These are phyloP conservation scores for Tetrao urogallus DNA, from an alignment of 2,113 vertebrate genomes.

Conservation along the genomic window DNA sequence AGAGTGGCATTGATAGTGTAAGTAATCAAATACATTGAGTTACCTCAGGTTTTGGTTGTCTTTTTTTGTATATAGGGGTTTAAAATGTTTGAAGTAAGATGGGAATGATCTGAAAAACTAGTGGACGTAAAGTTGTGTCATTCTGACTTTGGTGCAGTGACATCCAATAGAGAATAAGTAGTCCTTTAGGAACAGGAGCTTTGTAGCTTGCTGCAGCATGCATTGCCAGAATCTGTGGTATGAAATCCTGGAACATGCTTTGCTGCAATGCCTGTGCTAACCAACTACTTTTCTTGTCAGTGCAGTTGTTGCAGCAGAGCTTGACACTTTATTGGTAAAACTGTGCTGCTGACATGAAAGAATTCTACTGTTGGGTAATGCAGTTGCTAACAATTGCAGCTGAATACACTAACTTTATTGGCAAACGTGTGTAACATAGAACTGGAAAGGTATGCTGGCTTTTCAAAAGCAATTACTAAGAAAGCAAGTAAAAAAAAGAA, in stretches of 20 bases:
- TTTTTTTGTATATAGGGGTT: neutral
- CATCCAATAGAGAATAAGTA: neutral
- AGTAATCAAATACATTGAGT: neutral
- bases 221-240: neutral
- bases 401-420: neutral
- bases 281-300: neutral
- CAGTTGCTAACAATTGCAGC: neutral
- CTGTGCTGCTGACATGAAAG: rapidly evolving
- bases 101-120: neutral
- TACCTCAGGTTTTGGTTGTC: neutral
- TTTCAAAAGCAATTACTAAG: neutral
- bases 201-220: neutral
- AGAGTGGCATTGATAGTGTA: neutral
- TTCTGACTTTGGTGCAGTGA: neutral
- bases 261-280: neutral
- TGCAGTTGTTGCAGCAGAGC: neutral
- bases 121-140: rapidly evolving
- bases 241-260: neutral
- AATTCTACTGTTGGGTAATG: neutral
- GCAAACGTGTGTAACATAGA: neutral
- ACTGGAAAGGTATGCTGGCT: neutral
- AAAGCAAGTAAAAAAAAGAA: neutral
- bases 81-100: neutral
- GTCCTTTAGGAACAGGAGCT: neutral
- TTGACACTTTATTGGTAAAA: neutral